Evolutionary conservation across 2,113 vertebrate species (phyloP), one percentile per base, ranked within the genome.

Genomic region (Erythrolamprus reginae): DNA sequence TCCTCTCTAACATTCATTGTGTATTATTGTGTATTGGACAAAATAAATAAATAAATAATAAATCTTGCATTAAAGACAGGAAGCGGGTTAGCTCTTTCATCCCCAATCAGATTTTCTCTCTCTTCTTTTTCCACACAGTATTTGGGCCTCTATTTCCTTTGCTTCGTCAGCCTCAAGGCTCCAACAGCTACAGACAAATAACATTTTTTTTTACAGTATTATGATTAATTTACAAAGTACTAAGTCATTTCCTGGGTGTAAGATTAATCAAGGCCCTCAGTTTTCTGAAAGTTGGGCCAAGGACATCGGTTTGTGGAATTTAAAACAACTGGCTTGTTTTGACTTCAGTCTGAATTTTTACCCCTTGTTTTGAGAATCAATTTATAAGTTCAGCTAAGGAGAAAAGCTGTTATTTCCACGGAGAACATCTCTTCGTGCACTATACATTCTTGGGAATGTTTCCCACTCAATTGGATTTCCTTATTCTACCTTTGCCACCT

Each of bases 11-110:
- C n/a, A n/a, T n/a, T n/a, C n/a, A n/a, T n/a, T n/a, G n/a, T n/a
- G n/a, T n/a, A n/a, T n/a, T n/a, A n/a, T n/a, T n/a, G n/a, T n/a
- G n/a, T n/a, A n/a, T n/a, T n/a, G n/a, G n/a, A n/a, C n/a, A n/a
- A n/a, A n/a, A n/a, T n/a, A n/a, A n/a, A n/a, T n/a, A n/a, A n/a
- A n/a, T n/a, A n/a, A n/a, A n/a, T n/a, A n/a, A n/a, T n/a, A n/a
- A n/a, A n/a, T 91, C 90, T 91, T 61, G 77, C 47, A 19, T 91
- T 91, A 55, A 61, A 84, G 86, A 52, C 90, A 91, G 90, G 90
- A 91, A 91, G 86, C 77, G 86, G 86, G 86, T 28, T 91, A 55
- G 45, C 47, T 84, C 77, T 91, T 91, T 88, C 83, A 91, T 91
- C 90, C 88, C 53, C 58, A n/a, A 84, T 91, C 77, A 61, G 90